Conservation (phyloP, 2,113 vertebrate species). For the Addax nasomaculatus region DNA sequence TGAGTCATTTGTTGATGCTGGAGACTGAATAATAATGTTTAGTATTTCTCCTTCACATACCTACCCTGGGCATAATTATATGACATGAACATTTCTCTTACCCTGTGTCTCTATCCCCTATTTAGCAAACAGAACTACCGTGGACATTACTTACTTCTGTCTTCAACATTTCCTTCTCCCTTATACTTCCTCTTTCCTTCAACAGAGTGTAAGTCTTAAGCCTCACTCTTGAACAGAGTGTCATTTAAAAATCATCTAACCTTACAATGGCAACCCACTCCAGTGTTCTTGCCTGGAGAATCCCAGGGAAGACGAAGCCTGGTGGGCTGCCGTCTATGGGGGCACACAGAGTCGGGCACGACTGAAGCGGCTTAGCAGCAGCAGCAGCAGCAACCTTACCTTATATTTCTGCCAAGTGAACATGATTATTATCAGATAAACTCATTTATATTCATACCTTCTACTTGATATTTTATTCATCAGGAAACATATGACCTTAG, state of each 20-base stretch:
- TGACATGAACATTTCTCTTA: neutral
- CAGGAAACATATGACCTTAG: neutral
- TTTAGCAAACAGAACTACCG: neutral
- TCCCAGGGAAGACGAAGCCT: no score
- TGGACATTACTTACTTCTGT: neutral
- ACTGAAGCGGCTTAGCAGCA: no score
- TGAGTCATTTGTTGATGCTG: neutral
- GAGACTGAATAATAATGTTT: neutral
- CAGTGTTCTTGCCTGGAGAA: no score
- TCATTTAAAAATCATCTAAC: neutral
- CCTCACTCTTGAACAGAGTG: neutral
- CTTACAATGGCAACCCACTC: no score
- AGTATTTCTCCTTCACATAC: neutral
- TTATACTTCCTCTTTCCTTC: neutral
- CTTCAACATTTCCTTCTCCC: neutral
- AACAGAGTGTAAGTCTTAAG: neutral
- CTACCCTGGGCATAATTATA: neutral
- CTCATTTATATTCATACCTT: neutral
- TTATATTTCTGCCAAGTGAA: neutral
- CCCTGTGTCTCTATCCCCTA: neutral
- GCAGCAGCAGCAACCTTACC: neutral
- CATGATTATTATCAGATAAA: neutral
- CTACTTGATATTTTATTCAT: neutral
- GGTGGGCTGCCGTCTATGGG: no score
- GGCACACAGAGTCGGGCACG: rapidly evolving